Conservation (phyloP, 1,140 invertebrate genomes). For the Cydia strobilella region DNA sequence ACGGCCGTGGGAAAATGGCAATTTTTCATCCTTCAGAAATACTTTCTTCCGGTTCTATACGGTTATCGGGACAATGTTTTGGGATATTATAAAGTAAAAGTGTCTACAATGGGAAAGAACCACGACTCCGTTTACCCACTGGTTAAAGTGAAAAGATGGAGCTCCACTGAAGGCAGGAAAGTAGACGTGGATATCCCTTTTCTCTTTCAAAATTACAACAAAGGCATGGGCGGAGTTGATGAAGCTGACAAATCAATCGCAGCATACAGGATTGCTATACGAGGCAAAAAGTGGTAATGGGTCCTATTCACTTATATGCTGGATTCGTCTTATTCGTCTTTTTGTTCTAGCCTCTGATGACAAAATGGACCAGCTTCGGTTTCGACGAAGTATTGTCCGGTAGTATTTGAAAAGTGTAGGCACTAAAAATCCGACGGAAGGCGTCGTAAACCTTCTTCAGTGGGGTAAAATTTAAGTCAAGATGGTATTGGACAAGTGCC, state of each 20-base stretch:
- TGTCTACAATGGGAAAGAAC: slow-evolving; percentile 46
- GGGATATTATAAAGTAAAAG: no score
- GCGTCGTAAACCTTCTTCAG: slow-evolving; percentile 32
- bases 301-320: slow-evolving; percentile 50
- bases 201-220: slow-evolving; percentile 43
- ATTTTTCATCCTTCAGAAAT: no score
- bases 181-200: slow-evolving; percentile 38
- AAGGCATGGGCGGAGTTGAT: slow-evolving; percentile 50
- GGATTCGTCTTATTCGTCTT: slow-evolving; percentile 42
- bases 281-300: slow-evolving; percentile 54
- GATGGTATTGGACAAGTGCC: slow-evolving; percentile 21
- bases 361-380: slow-evolving; percentile 36
- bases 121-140: slow-evolving; percentile 45
- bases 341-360: slow-evolving; percentile 45
- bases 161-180: slow-evolving; percentile 38
- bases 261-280: slow-evolving; percentile 45
- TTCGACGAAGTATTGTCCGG: slow-evolving; percentile 33
- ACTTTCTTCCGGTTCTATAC: no score
- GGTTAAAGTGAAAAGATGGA: slow-evolving; percentile 37
- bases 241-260: slow-evolving; percentile 44
- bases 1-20: no score
- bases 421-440: background rate
- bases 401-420: slow-evolving; percentile 35
- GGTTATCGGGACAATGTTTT: no score
- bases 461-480: slow-evolving; percentile 19